These are phyloP conservation scores for Cephus runcator DNA, from an alignment of 2,888 invertebrate genomes.

Conservation along the genomic window DNA sequence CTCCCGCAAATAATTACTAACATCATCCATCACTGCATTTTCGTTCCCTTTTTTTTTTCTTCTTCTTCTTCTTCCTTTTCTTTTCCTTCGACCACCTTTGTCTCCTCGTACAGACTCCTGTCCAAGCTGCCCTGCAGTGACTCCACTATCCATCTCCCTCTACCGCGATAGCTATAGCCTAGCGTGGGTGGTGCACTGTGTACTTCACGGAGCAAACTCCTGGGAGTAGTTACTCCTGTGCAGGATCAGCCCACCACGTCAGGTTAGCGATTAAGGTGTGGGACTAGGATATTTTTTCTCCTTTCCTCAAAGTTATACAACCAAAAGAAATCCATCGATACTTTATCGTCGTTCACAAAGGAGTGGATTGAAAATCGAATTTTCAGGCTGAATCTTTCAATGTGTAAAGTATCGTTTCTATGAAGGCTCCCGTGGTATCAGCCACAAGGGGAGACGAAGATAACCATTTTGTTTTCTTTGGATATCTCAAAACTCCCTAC, in stretches of 20 bases:
- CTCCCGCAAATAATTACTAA: conserved; percentile 45
- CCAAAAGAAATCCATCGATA: not conserved
- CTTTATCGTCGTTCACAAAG: not conserved
- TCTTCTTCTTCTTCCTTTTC: conserved; percentile 13
- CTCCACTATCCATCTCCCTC: not conserved
- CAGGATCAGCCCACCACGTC: not conserved
- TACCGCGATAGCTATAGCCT: not conserved
- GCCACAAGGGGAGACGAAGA: not conserved
- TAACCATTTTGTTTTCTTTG: not conserved
- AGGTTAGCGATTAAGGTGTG: not conserved
- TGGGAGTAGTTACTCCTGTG: not conserved
- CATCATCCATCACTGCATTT: conserved; percentile 43
- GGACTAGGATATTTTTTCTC: not conserved
- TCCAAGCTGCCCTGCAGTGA: not conserved
- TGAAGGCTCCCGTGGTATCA: not conserved
- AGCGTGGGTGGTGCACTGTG: not conserved
- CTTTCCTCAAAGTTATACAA: not conserved
- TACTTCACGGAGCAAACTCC: not conserved
- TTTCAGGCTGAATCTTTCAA: not conserved
- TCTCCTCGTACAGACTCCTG: not conserved
- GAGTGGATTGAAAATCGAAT: not conserved
- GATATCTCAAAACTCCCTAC: not conserved
- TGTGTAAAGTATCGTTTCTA: not conserved
- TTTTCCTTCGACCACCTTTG: conserved; percentile 7
- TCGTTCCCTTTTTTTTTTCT: conserved; percentile 22